Evolutionary conservation across 2,113 vertebrate species (phyloP), one percentile per base, ranked within the genome.

Genomic region (Caretta caretta): DNA sequence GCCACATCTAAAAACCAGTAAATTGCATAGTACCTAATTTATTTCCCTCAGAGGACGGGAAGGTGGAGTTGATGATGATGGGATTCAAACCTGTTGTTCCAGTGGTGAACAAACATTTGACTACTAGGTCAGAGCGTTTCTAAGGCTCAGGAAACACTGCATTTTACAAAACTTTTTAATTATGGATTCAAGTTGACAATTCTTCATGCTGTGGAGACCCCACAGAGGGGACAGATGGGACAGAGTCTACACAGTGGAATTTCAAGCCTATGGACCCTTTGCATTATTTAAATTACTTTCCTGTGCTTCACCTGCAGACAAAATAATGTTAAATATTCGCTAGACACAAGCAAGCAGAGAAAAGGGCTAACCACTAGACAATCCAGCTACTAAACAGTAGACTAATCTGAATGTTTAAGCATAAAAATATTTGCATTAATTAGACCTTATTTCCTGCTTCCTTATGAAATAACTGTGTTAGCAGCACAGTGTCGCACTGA

Each of bases 41-140:
- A 93, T 8, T n/a, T 1, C 46, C 76, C 65, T 56, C 0, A 31
- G 72, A 56, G 10, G 1, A 48, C 16, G 1, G 69, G 48, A 16
- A 90, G 76, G 16, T 0, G 0, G 78, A 79, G 92, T 6, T 1
- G 0, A n/a, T n/a, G 2, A 20, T 27, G 72, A 4, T 0, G 85
- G 87, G 91, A 38, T 84, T 87, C 96, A 25, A 84, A 88, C 83
- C 90, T 86, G 88, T 12, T 54, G 48, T 82, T 89, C 91, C 82
- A 87, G 83, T 85, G 88, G 50, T 10, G 57, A 86, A 96, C 93
- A 83, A 97, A 97, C 96, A 96, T 96, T 97, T 96, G 95, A 95
- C 96, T 35, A 87, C 35, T 62, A 29, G 51, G 82, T 81, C 53
- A 84, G 85, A 48, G 24, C 11, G 76, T 88, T 95, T 94, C 95